These are phyloP conservation scores for Okamejei kenojei DNA, from an alignment of 2,797 vertebrate genomes.

Conservation along the genomic window DNA sequence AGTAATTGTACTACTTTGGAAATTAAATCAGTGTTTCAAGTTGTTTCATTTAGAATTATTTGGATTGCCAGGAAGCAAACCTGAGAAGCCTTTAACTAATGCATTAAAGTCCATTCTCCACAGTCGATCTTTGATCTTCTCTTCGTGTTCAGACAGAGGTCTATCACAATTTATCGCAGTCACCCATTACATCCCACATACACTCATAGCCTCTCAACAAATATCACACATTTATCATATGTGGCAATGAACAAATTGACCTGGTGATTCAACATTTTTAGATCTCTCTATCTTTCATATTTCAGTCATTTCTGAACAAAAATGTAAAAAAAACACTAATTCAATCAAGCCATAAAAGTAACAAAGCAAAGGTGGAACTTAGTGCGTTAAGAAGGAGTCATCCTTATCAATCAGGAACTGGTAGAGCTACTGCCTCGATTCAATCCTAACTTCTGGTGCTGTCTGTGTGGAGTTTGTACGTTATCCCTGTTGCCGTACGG, in stretches of 20 bases:
- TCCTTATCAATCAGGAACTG: no score
- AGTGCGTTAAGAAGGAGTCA: background rate
- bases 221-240: background rate
- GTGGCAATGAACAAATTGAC: background rate
- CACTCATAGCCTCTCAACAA: background rate
- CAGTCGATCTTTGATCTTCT: background rate
- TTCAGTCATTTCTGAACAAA: background rate
- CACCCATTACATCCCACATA: background rate
- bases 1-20: background rate
- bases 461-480: no score
- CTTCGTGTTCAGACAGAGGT: background rate
- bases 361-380: background rate
- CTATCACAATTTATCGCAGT: background rate
- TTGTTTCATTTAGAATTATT: background rate
- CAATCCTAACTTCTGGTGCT: no score
- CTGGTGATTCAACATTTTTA: background rate
- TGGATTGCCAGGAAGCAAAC: background rate
- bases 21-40: background rate
- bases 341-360: background rate
- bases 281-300: background rate
- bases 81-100: no score
- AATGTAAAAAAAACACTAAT: background rate
- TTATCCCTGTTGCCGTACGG: no score
- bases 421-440: no score
- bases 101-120: background rate